Evolutionary conservation across 1,140 invertebrate species (phyloP), one percentile per base, ranked within the genome.

Genomic region (Sitophilus oryzae): DNA sequence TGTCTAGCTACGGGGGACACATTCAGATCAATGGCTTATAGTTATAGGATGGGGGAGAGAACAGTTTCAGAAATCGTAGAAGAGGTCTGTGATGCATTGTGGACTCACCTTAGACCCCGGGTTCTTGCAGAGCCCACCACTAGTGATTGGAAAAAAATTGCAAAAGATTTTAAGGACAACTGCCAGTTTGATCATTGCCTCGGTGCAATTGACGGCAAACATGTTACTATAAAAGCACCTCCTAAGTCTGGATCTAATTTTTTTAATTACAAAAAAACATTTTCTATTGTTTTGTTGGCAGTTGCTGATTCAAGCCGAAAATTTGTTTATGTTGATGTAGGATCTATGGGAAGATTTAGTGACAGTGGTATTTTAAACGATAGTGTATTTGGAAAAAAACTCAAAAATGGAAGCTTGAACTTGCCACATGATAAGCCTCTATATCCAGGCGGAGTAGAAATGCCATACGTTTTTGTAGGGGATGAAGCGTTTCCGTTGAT

Each of bases 401-500:
- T 59, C 37, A 23, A 25, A 19, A 59, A 49, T 5, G 3, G 20
- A 10, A 51, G 40, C n/a, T 36, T 59, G 45, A 19, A 56, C 25
- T 18, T 60, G 41, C 44, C 45, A 16, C 9, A 25, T 8, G 40
- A 44, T 37, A 42, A n/a, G n/a, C n/a, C n/a, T n/a, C n/a, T n/a
- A n/a, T n/a, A n/a, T n/a, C 3, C 20, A 5, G 3, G 36, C 21
- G 45, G 55, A 20, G 53, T 50, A 19, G 25, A 15, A 21, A 59
- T 65, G 21, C 74, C 73, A n/a, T 69, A 49, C 47, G 58, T 56
- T 25, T 44, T 56, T 36, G 43, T 60, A 41, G 53, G 51, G 49
- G 75, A 78, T 67, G 71, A 70, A 45, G 73, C 73, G 18, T 79
- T 77, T 62, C 62, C 70, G 40, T 60, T 76, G 21, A 34, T n/a